Evolutionary conservation across 2,113 vertebrate species (phyloP).

Genomic region (Myocastor coypus): DNA sequence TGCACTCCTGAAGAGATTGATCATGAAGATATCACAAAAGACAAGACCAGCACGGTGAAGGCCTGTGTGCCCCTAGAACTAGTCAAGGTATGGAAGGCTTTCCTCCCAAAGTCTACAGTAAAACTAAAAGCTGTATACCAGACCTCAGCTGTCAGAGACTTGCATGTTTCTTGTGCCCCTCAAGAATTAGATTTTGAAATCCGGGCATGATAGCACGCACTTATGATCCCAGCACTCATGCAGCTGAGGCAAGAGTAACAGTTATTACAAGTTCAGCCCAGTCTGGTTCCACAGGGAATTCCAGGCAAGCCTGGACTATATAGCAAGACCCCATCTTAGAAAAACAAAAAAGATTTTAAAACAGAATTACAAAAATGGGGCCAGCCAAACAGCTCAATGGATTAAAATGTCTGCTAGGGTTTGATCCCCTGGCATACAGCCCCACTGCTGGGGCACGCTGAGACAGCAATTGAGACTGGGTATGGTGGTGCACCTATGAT

Average conservation of each 20-base stretch:
- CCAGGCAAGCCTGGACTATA: not conserved
- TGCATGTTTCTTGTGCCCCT: not conserved
- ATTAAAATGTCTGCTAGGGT: no score
- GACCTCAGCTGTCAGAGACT: not conserved
- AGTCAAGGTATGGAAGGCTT: conserved; percentile 49
- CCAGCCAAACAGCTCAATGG: no score
- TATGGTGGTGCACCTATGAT: no score
- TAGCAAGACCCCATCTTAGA: not conserved
- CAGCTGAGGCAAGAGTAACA: not conserved
- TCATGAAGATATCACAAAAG: conserved; percentile 81
- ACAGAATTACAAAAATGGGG: not conserved
- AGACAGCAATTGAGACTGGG: no score
- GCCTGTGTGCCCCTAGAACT: conserved; percentile 79
- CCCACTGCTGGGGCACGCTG: no score
- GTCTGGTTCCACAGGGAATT: not conserved
- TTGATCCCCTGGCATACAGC: no score
- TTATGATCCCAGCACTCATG: not conserved
- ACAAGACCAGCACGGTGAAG: conserved; percentile 74
- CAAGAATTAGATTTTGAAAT: not conserved
- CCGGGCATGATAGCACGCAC: not conserved
- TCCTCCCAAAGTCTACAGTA: not conserved
- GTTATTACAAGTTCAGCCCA: not conserved
- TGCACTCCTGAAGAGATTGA: conserved; percentile 81
- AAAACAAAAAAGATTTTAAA: not conserved
- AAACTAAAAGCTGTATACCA: not conserved